Evolutionary conservation across 2,113 vertebrate genomes (phyloP), one percentile per base, ranked within the genome.

Genomic region (Vireo altiloquus): DNA sequence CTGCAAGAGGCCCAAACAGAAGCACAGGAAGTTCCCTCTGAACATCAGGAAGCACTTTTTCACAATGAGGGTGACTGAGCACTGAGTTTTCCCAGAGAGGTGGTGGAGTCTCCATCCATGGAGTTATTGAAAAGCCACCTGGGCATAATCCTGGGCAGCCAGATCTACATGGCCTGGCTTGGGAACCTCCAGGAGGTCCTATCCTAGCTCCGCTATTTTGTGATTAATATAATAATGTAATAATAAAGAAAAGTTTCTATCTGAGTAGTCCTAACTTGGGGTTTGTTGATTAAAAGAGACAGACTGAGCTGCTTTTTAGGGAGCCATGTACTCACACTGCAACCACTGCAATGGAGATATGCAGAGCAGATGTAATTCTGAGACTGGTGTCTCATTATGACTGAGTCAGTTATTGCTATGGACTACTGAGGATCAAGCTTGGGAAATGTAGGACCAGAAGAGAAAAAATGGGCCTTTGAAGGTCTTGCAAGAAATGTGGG

Each of bases 21-120:
- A 71, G 22, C 3, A 22, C 0, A 52, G 23, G 2, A 39, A 10
- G 1, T 39, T 86, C 21, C 7, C 5, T 57, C 28, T 79, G 49
- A 60, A 56, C 3, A 19, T 81, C 39, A 64, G 39, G 25, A 81
- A 72, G 15, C 18, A 20, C 14, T 71, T 84, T 76, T 57, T 57
- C 47, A 22, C 24, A 1, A 1, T 57, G 31, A 61, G 20, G 4
- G 5, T 75, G 24, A 15, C n/a, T 3, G 6, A 40, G 7, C n/a
- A 22, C 30, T 52, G 17, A 25, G 14, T 10, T 56, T 72, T 59
- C 13, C 27, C 12, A 8, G 19, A 56, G 13, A 40, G 9, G 7
- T 61, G 15, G 22, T 81, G 7, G 22, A 44, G 10, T 47, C n/a
- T 77, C 72, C 33, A 25, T 52, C 17, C 9, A 37, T 68, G 42